Evolutionary conservation across 2,888 invertebrate genomes (phyloP).

Genomic region (Rotaria socialis): DNA sequence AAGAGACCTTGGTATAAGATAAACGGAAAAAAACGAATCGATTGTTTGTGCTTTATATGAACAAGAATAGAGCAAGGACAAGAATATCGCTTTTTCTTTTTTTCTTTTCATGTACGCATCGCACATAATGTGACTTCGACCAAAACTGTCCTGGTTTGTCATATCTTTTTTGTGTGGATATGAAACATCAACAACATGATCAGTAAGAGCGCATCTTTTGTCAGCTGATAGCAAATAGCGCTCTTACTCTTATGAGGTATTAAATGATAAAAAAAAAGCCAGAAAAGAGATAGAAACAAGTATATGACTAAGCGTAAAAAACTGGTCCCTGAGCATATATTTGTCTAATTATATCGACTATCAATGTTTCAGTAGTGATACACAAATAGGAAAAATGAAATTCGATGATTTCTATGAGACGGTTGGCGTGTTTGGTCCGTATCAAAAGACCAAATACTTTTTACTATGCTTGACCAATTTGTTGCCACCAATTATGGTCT

Average conservation of each 20-base stretch:
- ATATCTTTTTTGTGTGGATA: not conserved
- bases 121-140: too few relatives aligned
- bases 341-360: not conserved
- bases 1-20: not conserved
- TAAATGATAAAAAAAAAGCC: not conserved
- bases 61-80: not conserved
- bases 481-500: slow-evolving; percentile 3
- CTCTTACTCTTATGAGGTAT: not conserved
- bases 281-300: not conserved
- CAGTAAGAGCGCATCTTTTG: not conserved
- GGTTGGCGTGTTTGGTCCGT: not conserved
- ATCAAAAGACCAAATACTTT: slow-evolving; percentile 32
- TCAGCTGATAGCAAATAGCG: not conserved
- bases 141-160: too few relatives aligned
- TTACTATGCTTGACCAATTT: slow-evolving; percentile 1
- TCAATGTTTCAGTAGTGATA: not conserved
- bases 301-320: not conserved
- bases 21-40: not conserved
- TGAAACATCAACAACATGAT: not conserved
- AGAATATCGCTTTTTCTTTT: not conserved
- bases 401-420: slow-evolving; percentile 20
- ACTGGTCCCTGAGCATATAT: not conserved
- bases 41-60: not conserved
- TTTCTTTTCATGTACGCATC: not conserved
- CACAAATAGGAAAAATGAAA: not conserved